Evolutionary conservation across 2,113 vertebrate species (phyloP).

Genomic region (Grantiella picta): DNA sequence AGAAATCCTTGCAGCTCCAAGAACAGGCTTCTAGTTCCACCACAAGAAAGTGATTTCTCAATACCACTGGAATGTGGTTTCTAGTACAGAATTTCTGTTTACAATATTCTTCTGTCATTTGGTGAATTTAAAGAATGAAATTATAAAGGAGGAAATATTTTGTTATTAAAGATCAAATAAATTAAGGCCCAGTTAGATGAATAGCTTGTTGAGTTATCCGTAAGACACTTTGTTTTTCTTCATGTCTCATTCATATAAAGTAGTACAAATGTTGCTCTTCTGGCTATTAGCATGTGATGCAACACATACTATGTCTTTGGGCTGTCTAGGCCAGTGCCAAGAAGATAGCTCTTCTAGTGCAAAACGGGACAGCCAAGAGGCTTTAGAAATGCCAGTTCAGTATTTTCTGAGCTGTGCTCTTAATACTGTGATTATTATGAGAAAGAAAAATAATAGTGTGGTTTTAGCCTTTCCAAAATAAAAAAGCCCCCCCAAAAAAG

Average conservation of each 20-base stretch:
- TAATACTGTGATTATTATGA: background rate
- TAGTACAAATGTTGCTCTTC: slow-evolving; percentile 21
- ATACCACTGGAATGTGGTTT: slow-evolving; percentile 37
- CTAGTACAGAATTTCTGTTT: slow-evolving; percentile 37
- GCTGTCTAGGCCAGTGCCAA: background rate
- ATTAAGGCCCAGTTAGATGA: slow-evolving; percentile 14
- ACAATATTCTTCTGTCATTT: slow-evolving; percentile 29
- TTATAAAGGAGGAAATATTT: slow-evolving; percentile 36
- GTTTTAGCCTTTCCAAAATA: background rate
- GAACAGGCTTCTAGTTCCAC: slow-evolving; percentile 25
- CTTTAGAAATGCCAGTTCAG: slow-evolving; percentile 1
- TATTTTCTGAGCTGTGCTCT: background rate
- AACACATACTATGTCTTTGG: background rate
- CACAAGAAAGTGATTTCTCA: slow-evolving; percentile 57
- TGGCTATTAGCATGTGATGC: slow-evolving; percentile 11
- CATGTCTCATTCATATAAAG: slow-evolving; percentile 18
- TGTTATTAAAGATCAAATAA: slow-evolving; percentile 40
- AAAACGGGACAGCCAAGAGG: background rate
- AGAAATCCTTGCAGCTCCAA: slow-evolving; percentile 27
- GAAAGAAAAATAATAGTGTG: background rate
- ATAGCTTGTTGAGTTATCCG: slow-evolving; percentile 32
- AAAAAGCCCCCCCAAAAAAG: background rate
- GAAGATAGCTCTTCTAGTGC: background rate
- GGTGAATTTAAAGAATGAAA: slow-evolving; percentile 38
- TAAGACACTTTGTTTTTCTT: slow-evolving; percentile 38